Base-by-base conservation (phyloP, 2,113 vertebrate genomes). In the Hydrolagus affinis region DNA sequence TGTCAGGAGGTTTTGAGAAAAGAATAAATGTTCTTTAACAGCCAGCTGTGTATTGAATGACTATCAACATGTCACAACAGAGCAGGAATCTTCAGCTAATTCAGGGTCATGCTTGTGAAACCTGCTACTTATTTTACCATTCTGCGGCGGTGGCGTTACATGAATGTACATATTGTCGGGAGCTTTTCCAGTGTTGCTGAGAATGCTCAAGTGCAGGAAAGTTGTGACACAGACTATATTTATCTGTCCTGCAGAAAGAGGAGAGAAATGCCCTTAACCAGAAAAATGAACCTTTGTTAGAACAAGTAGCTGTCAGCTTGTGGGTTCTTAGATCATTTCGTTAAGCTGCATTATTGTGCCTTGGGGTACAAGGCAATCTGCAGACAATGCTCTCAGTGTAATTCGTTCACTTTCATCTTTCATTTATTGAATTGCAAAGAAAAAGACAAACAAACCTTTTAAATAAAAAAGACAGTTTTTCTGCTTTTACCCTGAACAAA, bases 271-370 rank as follows among this genome's bases (percentile, higher is more conserved):
- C 60, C 62, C 78, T 83, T 32, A 66, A 66, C 25, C 62, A 32
- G 62, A 83, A 83, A 64, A 21, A 66, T 83, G 66, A 80, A 68
- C 78, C 78, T 83, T 83, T 83, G 78, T 83, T 83, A 30, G 62
- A 80, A 83, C 62, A 68, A 83, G 78, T 83, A 83, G 78, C 78
- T 83, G 78, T 83, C 78, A 66, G 78, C 78, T 83, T 66, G 78
- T 30, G 25, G 78, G 14, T 83, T 83, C 78, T 83, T 83, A 66
- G 62, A 66, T 83, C 78, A 83, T 83, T 83, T 28, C 6, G 62
- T 32, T 83, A 83, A 83, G 78, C 78, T 66, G 62, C 78, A 68
- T 32, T 83, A 19, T 44, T 30, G 17, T 83, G 78, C 78, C 78
- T 83, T 66, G 25, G 59, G 77, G 60, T 64, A 28, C n/a, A 80